phyloP scores from a whole-genome alignment of 2,888 invertebrate species.

The Philereme vetulata region DNA sequence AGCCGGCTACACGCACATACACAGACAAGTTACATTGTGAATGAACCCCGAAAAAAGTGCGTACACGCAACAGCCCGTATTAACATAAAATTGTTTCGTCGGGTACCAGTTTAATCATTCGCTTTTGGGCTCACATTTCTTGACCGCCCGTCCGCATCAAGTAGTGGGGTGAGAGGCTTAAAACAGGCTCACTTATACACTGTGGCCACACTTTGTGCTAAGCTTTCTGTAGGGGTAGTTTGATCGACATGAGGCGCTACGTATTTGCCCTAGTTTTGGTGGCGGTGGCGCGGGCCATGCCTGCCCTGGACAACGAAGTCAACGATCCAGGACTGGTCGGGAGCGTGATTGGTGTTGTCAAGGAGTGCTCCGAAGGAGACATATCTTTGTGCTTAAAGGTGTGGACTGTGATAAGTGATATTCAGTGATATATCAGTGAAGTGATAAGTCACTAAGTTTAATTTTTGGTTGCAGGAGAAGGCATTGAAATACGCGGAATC shows the following conservation, averaged over 20 bases:
- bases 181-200: slow-evolving; percentile 72
- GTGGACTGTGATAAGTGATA: slow-evolving; percentile 45
- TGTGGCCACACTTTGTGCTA: slow-evolving; percentile 74
- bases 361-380: slow-evolving; percentile 88
- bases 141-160: slow-evolving; percentile 50
- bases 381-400: slow-evolving; percentile 90
- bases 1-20: slow-evolving; percentile 34
- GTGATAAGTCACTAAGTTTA: slow-evolving; percentile 50
- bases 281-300: slow-evolving; percentile 77
- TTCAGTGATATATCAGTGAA: slow-evolving; percentile 31
- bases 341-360: slow-evolving; percentile 85
- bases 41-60: slow-evolving; percentile 63
- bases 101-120: slow-evolving; percentile 71
- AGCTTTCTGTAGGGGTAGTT: slow-evolving; percentile 75
- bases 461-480: slow-evolving; percentile 86
- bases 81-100: slow-evolving; percentile 71
- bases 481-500: slow-evolving; percentile 88
- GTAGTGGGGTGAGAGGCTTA: slow-evolving; percentile 79
- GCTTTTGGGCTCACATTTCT: slow-evolving; percentile 77
- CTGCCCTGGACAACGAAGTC: slow-evolving; percentile 81
- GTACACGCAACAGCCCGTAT: slow-evolving; percentile 64
- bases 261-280: slow-evolving; percentile 79
- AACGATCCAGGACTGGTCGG: slow-evolving; percentile 68
- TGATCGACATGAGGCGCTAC: slow-evolving; percentile 73
- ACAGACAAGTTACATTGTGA: slow-evolving; percentile 45